These are phyloP conservation scores for Lycophotia porphyrea DNA, from an alignment of 2,888 invertebrate genomes.

Conservation along the genomic window DNA sequence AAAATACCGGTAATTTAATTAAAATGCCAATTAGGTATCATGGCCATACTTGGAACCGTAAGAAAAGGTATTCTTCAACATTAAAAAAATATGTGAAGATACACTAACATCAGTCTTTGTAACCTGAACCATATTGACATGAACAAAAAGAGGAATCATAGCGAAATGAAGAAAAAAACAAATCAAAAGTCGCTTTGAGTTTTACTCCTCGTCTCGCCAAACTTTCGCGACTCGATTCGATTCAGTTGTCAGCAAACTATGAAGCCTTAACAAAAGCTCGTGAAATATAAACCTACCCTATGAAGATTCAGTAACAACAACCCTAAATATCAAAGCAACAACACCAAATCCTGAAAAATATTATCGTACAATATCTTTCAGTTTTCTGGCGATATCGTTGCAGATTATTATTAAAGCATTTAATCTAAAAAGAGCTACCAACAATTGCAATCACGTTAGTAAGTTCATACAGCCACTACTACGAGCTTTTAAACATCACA, in stretches of 20 bases:
- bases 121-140: neutral
- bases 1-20: neutral
- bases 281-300: neutral
- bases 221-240: neutral
- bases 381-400: neutral
- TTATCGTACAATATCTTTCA: conserved; percentile 7
- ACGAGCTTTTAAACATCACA: neutral
- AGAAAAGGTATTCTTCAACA: neutral
- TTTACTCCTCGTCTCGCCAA: neutral
- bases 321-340: conserved; percentile 8
- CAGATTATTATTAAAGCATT: neutral
- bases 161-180: neutral
- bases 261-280: neutral
- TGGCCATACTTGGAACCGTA: neutral
- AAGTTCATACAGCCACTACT: neutral
- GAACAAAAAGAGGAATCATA: neutral
- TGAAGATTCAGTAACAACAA: neutral
- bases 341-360: conserved; percentile 7
- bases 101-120: neutral
- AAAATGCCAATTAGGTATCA: neutral
- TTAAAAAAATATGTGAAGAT: neutral
- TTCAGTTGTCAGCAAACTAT: neutral
- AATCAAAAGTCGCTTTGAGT: neutral
- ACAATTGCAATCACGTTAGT: neutral
- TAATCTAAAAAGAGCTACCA: neutral